Evolutionary conservation across 92 coral and sea anemone species (phyloP), one percentile per base, ranked within the genome.

Genomic region (Ricordea florida): DNA sequence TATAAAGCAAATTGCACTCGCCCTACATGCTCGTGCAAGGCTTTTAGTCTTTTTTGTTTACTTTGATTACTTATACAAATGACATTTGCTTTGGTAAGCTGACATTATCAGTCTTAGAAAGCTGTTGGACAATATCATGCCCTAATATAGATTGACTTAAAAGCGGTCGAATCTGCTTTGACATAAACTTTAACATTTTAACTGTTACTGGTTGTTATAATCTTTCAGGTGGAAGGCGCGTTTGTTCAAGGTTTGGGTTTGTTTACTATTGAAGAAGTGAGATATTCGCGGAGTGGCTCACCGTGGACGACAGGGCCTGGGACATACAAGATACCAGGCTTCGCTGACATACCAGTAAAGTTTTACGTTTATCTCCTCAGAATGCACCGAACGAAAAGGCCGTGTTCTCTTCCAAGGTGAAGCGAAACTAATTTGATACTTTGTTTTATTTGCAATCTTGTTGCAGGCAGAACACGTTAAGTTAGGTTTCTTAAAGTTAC

Each of bases 351-450:
- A 40, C 97, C 97, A 31, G 97, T 79, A 48, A 93, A 91, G 50
- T 87, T 91, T 61, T 78, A 72, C 43, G 90, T 91, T 33, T 90
- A 91, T 47, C 69, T 91, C 3, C 43, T 91, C 90, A 93, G 18
- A 87, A 90, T 66, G 93, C 90, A 27, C 97, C 97, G 23, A 91
- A 91, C 70, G 97, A 87, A 70, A 91, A 91, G 36, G 97, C 97
- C 5, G 74, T 91, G 1, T 91, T 55, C 55, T 70, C 89, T 7
- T 91, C 97, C 5, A 91, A 91, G 83, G 97, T 14, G 3, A n/a
- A n/a, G n/a, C n/a, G n/a, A n/a, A n/a, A n/a, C n/a, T n/a, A n/a
- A 5, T 28, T 14, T 22, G 30, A 10, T 28, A 16, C 21, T 8
- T 31, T 27, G 3, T 4, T 0, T 5, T 6, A 14, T 28, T 9